Base-by-base conservation (phyloP, 2,888 invertebrate species). In the Deroplatys truncata region DNA sequence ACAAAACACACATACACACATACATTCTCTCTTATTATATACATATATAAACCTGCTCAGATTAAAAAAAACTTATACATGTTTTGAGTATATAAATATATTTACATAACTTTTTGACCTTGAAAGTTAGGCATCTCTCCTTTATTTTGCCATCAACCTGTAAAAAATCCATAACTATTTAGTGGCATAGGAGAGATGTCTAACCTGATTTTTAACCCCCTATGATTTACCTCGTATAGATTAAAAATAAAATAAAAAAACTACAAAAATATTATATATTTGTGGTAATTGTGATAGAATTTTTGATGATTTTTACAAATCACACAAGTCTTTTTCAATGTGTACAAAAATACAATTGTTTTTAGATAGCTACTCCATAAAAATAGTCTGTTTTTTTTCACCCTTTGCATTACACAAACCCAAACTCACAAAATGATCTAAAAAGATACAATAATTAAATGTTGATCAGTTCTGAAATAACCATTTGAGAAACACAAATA, bases 301-400 rank as follows among this genome's bases (percentile, higher is more conserved):
- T 95, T 95, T 95, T 95, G 95, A 95, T 95, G 94, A 95, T 95
- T 95, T 95, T 95, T 95, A 95, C 95, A 95, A 91, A 95, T 95
- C 95, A 94, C 95, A 95, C 93, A 93, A 93, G 93, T 93, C 93
- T 93, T 93, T 93, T 93, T 93, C 93, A 93, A 93, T 93, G 92
- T 93, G 93, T 93, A 93, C 93, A 93, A 91, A 91, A 91, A 92
- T 91, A 89, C 91, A 89, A 86, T 91, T 90, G 90, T 89, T 89
- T 91, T 93, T 91, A 92, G 93, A 93, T 93, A 93, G 93, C 93
- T 93, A 93, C 93, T 93, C 93, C 93, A 93, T 93, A 88, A 85
- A 82, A 31, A 89, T 43, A 28, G 82, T 25, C 35, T 85, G 56
- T 85, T 84, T 86, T 82, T 88, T 89, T 89, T 84, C 88, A 88